Evolutionary conservation across 2,113 vertebrate species (phyloP).

Genomic region (Thryonomys swinderianus): DNA sequence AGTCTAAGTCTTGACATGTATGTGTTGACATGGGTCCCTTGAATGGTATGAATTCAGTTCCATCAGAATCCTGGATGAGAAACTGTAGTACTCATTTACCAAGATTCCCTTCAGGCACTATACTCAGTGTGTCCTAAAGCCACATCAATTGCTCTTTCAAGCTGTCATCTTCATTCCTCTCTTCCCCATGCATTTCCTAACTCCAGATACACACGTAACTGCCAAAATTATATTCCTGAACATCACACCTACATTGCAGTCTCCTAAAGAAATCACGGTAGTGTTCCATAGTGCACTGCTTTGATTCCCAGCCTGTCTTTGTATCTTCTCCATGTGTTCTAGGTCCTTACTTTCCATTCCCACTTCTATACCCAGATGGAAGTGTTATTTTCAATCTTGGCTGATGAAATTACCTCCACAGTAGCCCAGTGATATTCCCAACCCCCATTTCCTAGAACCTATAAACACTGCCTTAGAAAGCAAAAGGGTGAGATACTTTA

Average conservation of each 20-base stretch:
- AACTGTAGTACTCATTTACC: background rate
- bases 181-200: background rate
- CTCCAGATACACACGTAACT: background rate
- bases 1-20: background rate
- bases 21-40: background rate
- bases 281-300: background rate
- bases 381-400: background rate
- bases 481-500: background rate
- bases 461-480: background rate
- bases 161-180: background rate
- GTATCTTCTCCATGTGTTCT: background rate
- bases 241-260: background rate
- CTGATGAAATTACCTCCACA: background rate
- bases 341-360: background rate
- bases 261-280: background rate
- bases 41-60: background rate
- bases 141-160: background rate
- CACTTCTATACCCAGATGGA: background rate
- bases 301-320: background rate
- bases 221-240: background rate
- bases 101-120: background rate
- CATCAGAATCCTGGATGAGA: background rate
- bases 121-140: background rate
- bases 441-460: background rate
- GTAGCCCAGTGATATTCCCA: background rate